Base-by-base conservation (phyloP, 2,113 vertebrate species). In the Periophthalmus modestus region DNA sequence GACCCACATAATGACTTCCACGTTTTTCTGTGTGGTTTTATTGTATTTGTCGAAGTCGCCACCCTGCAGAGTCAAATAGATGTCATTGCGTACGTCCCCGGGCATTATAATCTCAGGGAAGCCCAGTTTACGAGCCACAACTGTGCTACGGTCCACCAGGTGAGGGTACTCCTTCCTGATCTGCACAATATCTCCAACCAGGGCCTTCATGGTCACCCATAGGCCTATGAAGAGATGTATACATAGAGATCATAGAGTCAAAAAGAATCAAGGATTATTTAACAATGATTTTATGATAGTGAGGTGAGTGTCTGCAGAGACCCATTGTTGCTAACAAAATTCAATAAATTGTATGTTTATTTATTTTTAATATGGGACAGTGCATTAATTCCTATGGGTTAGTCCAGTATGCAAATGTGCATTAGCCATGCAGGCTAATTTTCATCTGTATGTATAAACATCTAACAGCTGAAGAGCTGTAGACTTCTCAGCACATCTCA, bases 91-190 rank as follows among this genome's bases (percentile, higher is more conserved):
- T 72, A 99, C 94, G 76, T 99, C 97, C 24, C 98, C 98, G 66
- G 98, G 98, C 98, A 99, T 99, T 73, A 99, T 99, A 86, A 99
- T 98, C 91, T 99, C 98, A 0, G 98, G 98, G 89, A 99, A 99
- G 78, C 98, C 98, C 85, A 99, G 90, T 77, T 99, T 99, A 69
- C 98, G 93, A 62, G 98, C 97, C 72, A 98, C 96, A 57, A 95
- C 96, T 0, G 97, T 99, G 84, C 94, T 97, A 85, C 98, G 97
- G 91, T 99, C 98, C 80, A 99, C 96, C 19, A 99, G 93, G 78
- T 99, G 97, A 5, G 98, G 96, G 14, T 98, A 98, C 80, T 98
- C 97, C 79, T 99, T 99, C 63, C 97, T 94, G 43, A 98, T 95
- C 90, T 99, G 97, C 74, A 92, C 88, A 19, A 96, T 95, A 65